These are phyloP conservation scores for Halictus ligatus DNA, from an alignment of 2,888 invertebrate genomes.

Conservation along the genomic window DNA sequence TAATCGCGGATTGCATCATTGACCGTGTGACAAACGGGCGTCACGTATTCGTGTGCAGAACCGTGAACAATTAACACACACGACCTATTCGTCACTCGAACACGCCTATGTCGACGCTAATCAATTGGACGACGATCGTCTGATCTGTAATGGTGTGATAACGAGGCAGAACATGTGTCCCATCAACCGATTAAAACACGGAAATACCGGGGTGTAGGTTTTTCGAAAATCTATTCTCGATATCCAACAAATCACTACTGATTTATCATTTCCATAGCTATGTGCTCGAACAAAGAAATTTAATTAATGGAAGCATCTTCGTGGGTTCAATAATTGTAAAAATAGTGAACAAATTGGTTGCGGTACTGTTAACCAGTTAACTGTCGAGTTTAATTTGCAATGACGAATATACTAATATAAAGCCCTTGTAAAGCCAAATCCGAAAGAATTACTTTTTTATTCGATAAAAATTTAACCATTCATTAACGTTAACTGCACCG, in stretches of 20 bases:
- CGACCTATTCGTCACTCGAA: conserved; percentile 62
- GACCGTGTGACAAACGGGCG: conserved; percentile 60
- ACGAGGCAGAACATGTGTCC: neutral
- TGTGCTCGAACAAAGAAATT: neutral
- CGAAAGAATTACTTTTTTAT: too few relatives aligned
- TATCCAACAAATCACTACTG: neutral
- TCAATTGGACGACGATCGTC: conserved; percentile 58
- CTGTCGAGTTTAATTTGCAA: too few relatives aligned
- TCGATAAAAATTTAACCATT: too few relatives aligned
- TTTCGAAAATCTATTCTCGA: neutral
- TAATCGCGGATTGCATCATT: conserved; percentile 62
- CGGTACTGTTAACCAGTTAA: too few relatives aligned
- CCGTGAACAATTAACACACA: conserved; percentile 62
- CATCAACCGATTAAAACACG: neutral
- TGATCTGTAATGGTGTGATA: conserved; percentile 11
- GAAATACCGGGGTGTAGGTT: neutral
- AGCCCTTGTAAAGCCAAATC: too few relatives aligned
- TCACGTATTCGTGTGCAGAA: conserved; percentile 46
- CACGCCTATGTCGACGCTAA: conserved; percentile 53
- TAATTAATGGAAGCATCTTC: neutral
- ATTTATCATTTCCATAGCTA: too few relatives aligned
- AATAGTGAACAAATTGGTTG: neutral
- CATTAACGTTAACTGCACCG: too few relatives aligned
- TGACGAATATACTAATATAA: too few relatives aligned
- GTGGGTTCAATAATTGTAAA: neutral